A percentile compares a stretch with the other conserved stretches of the same genome.
Evolutionary conservation across 2,888 invertebrate species (phyloP).

Genomic region (Apocheima hispidaria): DNA sequence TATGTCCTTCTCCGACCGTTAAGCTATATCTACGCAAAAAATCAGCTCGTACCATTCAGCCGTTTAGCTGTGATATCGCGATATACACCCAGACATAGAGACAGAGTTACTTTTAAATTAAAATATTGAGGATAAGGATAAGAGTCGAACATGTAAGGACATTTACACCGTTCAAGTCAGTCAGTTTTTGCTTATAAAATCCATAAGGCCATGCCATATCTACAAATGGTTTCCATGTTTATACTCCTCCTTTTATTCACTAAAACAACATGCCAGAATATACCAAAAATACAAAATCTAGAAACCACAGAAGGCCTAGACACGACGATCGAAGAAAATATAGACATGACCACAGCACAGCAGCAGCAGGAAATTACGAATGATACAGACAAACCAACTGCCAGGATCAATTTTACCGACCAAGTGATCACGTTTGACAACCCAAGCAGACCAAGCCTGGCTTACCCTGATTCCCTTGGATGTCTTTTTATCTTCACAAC

Average conservation of each 20-base stretch:
- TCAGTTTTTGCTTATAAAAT: constrained; percentile 19
- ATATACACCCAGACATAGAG: too few species aligned
- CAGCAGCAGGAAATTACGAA: background rate
- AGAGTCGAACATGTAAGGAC: too few species aligned
- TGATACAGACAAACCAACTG: background rate
- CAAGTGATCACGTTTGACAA: constrained; percentile 45
- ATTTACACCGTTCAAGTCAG: too few species aligned
- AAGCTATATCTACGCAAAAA: too few species aligned
- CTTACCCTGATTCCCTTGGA: constrained; percentile 65
- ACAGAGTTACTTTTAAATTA: too few species aligned
- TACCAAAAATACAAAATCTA: background rate
- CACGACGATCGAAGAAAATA: background rate
- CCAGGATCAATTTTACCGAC: background rate
- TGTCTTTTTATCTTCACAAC: constrained; percentile 70
- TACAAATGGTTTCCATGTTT: constrained; percentile 41
- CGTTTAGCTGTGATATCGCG: too few species aligned
- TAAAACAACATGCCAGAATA: constrained; percentile 18
- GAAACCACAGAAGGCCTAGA: background rate
- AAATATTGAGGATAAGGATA: too few species aligned
- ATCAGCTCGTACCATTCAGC: too few species aligned
- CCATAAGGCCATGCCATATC: constrained; percentile 50
- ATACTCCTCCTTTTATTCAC: constrained; percentile 34
- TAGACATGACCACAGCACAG: too few species aligned
- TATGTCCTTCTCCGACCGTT: too few species aligned
- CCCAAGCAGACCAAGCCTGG: constrained; percentile 56